Percentiles rank a stretch among this genome's conserved stretches.
Evolutionary conservation across 2,888 invertebrate species (phyloP).

Genomic region (Cataglyphis altisquamis): DNA sequence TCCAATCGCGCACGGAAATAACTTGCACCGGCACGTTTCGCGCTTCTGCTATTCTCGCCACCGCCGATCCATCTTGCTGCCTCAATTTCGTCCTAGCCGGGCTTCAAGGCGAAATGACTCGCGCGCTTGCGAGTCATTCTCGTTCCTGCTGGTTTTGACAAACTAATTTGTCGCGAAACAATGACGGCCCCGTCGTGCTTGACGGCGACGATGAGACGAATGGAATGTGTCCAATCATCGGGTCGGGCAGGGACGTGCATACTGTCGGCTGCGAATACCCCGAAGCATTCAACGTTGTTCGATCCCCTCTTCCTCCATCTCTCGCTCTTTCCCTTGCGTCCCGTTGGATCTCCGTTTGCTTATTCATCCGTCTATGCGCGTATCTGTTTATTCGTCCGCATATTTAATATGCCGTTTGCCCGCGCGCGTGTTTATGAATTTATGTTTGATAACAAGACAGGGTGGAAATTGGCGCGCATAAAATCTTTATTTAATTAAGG

Average conservation of each 20-base stretch:
- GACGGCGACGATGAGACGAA: conserved; percentile 69
- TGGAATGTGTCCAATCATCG: conserved; percentile 80
- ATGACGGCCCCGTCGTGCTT: conserved; percentile 72
- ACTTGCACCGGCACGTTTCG: conserved; percentile 63
- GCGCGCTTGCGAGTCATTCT: conserved; percentile 45
- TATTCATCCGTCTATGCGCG: conserved; percentile 62
- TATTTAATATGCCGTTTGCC: conserved; percentile 45
- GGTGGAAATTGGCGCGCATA: conserved; percentile 45
- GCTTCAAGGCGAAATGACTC: conserved; percentile 72
- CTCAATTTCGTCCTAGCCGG: conserved; percentile 66
- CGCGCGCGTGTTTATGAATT: conserved; percentile 50
- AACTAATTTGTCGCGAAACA: conserved; percentile 80
- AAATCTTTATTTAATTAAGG: conserved; percentile 51
- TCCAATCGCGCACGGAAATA: conserved; percentile 71
- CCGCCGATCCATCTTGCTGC: conserved; percentile 69
- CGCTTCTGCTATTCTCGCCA: conserved; percentile 65
- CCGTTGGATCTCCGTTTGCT: conserved; percentile 56
- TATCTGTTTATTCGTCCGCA: conserved; percentile 63
- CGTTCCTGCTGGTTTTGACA: conserved; percentile 72
- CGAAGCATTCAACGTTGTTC: conserved; percentile 52
- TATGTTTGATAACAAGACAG: conserved; percentile 38
- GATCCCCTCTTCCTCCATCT: conserved; percentile 27
- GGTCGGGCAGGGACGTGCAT: conserved; percentile 59
- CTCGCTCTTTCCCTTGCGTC: conserved; percentile 17
- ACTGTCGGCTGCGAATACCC: conserved; percentile 67